These are phyloP conservation scores for Drosophila yakuba DNA, from an alignment of 1,140 invertebrate species.

Conservation along the genomic window DNA sequence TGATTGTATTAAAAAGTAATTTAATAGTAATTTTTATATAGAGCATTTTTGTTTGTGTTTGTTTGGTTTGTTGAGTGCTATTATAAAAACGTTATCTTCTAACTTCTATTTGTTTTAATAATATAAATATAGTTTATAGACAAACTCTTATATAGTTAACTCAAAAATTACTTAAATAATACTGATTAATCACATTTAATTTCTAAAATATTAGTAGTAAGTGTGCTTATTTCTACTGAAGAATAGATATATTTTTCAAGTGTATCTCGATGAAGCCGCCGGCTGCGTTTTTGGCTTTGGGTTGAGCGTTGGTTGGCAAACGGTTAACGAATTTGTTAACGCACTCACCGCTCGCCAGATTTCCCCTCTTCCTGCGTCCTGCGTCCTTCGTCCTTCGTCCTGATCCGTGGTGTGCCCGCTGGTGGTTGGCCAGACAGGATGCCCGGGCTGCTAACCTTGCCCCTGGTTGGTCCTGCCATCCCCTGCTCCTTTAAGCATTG, in stretches of 20 bases:
- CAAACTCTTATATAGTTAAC: too few relatives aligned
- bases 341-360: conserved; percentile 52
- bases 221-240: not conserved
- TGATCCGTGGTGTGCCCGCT: conserved; percentile 21
- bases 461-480: conserved; percentile 60
- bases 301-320: conserved; percentile 12
- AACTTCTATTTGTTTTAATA: too few relatives aligned
- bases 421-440: conserved; percentile 74
- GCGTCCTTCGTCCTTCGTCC: conserved; percentile 2
- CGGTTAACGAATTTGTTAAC: conserved; percentile 53
- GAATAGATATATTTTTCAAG: not conserved
- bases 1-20: too few relatives aligned
- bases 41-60: too few relatives aligned
- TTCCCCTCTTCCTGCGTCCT: conserved; percentile 7
- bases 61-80: too few relatives aligned
- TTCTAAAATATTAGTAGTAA: too few relatives aligned
- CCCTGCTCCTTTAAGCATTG: not conserved
- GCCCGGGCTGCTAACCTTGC: conserved; percentile 30
- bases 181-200: not conserved
- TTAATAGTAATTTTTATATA: too few relatives aligned
- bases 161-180: too few relatives aligned
- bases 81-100: too few relatives aligned
- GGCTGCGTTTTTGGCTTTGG: not conserved
- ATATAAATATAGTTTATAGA: too few relatives aligned
- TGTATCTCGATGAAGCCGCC: conserved; percentile 5